Conservation (phyloP, 2,113 vertebrate species). For the Myodes glareolus region DNA sequence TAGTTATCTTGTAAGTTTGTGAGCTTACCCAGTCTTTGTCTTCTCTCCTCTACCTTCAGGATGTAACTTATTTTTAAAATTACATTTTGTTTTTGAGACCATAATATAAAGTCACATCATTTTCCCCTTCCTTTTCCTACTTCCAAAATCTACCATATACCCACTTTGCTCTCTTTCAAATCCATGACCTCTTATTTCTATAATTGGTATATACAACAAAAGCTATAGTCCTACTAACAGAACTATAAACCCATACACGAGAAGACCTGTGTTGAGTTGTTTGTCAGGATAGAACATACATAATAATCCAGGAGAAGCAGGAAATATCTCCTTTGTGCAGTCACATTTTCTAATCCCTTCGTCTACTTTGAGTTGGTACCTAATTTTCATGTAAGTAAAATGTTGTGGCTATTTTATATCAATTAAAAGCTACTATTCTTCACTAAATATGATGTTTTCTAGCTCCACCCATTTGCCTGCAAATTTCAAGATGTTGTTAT, state of each 20-base stretch:
- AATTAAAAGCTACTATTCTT: conserved; percentile 22
- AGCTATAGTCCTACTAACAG: not conserved
- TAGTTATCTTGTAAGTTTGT: not conserved
- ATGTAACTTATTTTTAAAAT: not conserved
- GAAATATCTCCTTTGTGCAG: not conserved
- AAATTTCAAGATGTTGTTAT: no score
- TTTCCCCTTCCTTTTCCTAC: not conserved
- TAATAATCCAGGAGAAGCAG: not conserved
- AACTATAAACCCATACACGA: not conserved
- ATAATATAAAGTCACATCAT: not conserved
- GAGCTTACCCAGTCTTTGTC: not conserved
- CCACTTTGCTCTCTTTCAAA: not conserved
- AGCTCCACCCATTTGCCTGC: no score
- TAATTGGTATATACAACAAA: not conserved
- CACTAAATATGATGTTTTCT: no score
- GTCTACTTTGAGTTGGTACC: not conserved
- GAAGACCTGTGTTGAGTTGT: not conserved
- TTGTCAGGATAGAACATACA: not conserved
- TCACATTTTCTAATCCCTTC: not conserved
- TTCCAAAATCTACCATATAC: not conserved
- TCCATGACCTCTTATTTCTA: not conserved
- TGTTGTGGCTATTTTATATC: conserved; percentile 22
- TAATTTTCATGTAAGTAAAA: conserved; percentile 36
- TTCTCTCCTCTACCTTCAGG: not conserved
- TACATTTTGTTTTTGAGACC: not conserved